These are phyloP conservation scores for Misgurnus mizolepis DNA, from an alignment of 2,113 vertebrate species.

Conservation along the genomic window DNA sequence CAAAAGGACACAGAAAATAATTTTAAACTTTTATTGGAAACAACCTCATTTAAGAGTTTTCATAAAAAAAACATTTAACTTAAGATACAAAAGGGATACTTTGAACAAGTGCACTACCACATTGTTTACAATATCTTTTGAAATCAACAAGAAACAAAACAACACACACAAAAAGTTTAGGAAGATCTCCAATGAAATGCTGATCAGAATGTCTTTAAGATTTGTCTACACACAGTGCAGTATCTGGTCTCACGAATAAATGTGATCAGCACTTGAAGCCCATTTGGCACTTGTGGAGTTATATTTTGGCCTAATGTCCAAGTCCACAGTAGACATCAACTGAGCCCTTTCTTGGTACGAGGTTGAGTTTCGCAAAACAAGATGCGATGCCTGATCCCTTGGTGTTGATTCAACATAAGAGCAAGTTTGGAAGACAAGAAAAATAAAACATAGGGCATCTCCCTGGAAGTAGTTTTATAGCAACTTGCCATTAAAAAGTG, in stretches of 20 bases:
- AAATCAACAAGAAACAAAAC: not conserved
- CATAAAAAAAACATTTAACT: conserved; percentile 60
- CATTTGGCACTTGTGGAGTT: conserved; percentile 54
- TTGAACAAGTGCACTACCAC: not conserved
- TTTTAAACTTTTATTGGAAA: conserved; percentile 62
- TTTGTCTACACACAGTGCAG: conserved; percentile 47
- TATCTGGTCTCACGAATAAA: conserved; percentile 18
- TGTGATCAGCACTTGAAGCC: not conserved
- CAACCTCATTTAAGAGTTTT: conserved; percentile 62
- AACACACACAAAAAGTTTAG: not conserved
- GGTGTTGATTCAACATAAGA: conserved; percentile 31
- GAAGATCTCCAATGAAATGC: conserved; percentile 50
- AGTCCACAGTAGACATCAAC: conserved; percentile 31
- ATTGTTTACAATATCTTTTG: not conserved
- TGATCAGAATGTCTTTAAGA: conserved; percentile 50
- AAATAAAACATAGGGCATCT: conserved; percentile 18
- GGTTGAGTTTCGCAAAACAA: not conserved
- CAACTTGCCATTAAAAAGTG: conserved; percentile 63
- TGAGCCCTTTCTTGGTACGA: conserved; percentile 27
- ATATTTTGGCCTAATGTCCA: conserved; percentile 22
- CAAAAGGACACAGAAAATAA: not conserved
- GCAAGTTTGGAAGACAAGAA: conserved; percentile 40
- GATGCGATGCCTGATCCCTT: conserved; percentile 37
- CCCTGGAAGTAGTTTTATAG: conserved; percentile 55
- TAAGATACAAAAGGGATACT: conserved; percentile 44